phyloP scores from a whole-genome alignment of 2,888 invertebrate species.

The Nineta flava region DNA sequence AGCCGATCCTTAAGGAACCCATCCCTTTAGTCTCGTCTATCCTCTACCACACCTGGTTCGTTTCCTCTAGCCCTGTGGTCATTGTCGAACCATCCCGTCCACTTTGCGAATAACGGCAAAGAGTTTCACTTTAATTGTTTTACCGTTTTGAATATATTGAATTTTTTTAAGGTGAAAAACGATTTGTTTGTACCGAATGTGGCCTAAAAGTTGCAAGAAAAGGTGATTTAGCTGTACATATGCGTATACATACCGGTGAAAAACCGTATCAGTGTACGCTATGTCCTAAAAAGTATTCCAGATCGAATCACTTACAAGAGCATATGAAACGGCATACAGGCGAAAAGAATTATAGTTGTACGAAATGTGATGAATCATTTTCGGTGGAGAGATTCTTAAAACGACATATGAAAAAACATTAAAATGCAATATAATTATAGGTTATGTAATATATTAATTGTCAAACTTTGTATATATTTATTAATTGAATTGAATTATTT shows the following conservation, averaged over 20 bases:
- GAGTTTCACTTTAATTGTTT: too few relatives aligned
- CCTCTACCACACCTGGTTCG: too few relatives aligned
- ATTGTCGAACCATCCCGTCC: too few relatives aligned
- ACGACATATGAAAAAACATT: not conserved
- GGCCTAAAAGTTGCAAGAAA: constrained; percentile 20
- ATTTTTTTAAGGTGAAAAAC: constrained; percentile 12
- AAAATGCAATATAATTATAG: too few relatives aligned
- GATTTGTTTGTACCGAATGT: constrained; percentile 19
- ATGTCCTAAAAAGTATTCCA: constrained; percentile 15
- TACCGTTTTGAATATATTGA: not conserved
- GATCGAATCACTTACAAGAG: not conserved
- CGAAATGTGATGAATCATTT: not conserved
- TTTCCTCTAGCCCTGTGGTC: too few relatives aligned
- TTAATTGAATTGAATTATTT: too few relatives aligned
- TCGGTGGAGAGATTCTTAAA: not conserved
- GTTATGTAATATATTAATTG: too few relatives aligned
- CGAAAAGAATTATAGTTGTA: not conserved
- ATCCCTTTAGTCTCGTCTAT: too few relatives aligned
- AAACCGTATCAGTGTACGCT: constrained; percentile 20
- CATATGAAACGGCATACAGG: not conserved
- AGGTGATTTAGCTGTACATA: constrained; percentile 21
- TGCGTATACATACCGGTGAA: constrained; percentile 21
- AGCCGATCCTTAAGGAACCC: too few relatives aligned
- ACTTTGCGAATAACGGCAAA: too few relatives aligned
- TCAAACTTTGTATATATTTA: too few relatives aligned